Evolutionary conservation across 2,797 vertebrate species (phyloP), one percentile per base, ranked within the genome.

Genomic region (Paramormyrops hopkinsi): DNA sequence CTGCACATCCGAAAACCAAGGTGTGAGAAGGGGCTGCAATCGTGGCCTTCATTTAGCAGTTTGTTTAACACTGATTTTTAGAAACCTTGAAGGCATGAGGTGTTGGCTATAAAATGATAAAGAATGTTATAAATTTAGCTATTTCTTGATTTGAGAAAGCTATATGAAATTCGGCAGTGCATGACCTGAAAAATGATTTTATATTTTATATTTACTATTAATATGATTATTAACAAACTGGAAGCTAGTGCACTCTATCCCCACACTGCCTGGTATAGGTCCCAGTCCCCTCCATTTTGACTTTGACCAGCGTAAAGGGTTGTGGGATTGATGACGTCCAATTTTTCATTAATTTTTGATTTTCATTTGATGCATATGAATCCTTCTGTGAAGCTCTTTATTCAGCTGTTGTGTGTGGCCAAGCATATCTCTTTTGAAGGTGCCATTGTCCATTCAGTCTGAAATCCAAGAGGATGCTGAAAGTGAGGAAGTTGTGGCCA

Each of bases 371-470:
- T 11, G n/a, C n/a, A 5, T 50, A 51, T 51, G 29, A 14, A 73
- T 37, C 4, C 65, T 37, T 73, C 12, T 73, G 29, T 73, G 0
- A 73, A 6, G 25, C n/a, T 51, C 48, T 12, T 85, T 25, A 50
- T 50, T 51, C 44, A 22, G 48, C 44, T 7, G 29, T 22, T 41
- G 53, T 87, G 37, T 41, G 25, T 62, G 25, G 83, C 2, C 41
- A 17, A 25, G 83, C 9, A 11, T 9, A 14, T 86, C 17, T 17
- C 37, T 33, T 25, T 33, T 19, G 29, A 33, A 22, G 53, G 17
- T 62, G 88, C 79, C 54, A 37, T 0, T 83, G 88, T 83, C 90
- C 90, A 79, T 87, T 46, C 48, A 79, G 91, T 51, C 65, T 73
- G 25, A n/a, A 46, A 33, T 41, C 62, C 48, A 46, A 50, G 50